Evolutionary conservation across 2,113 vertebrate species (phyloP).

Genomic region (Pyrgilauda ruficollis): DNA sequence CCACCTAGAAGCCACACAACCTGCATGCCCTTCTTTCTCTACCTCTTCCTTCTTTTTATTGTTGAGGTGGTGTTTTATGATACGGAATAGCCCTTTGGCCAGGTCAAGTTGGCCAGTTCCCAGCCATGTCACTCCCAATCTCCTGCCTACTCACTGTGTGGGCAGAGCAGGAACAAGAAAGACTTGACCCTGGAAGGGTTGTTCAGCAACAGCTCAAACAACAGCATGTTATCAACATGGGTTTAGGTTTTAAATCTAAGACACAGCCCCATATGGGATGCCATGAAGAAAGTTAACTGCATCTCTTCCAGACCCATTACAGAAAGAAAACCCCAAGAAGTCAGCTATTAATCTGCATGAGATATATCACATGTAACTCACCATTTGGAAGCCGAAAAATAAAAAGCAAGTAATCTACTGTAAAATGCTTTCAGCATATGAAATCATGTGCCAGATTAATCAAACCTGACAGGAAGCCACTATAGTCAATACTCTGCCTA

Average conservation of each 20-base stretch:
- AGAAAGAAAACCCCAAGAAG: not conserved
- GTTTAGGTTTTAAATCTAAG: not conserved
- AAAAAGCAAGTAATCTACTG: not conserved
- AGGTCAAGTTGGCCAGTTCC: not conserved
- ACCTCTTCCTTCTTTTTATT: not conserved
- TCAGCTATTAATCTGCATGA: not conserved
- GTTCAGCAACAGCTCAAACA: not conserved
- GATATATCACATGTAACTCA: not conserved
- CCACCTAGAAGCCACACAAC: not conserved
- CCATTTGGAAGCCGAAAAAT: not conserved
- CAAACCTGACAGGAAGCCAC: not conserved
- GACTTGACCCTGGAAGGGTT: not conserved
- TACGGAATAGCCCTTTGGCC: not conserved
- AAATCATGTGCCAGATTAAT: not conserved
- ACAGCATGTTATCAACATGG: not conserved
- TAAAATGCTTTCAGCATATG: not conserved
- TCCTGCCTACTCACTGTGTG: not conserved
- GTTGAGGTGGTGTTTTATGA: not conserved
- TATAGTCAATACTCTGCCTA: not conserved
- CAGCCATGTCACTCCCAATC: rapidly evolving
- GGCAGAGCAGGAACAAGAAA: not conserved
- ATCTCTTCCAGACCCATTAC: not conserved
- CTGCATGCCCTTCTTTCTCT: not conserved
- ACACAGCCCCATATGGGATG: not conserved
- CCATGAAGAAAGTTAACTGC: not conserved